Evolutionary conservation across 2,113 vertebrate species (phyloP).

Genomic region (Caranx melampygus): DNA sequence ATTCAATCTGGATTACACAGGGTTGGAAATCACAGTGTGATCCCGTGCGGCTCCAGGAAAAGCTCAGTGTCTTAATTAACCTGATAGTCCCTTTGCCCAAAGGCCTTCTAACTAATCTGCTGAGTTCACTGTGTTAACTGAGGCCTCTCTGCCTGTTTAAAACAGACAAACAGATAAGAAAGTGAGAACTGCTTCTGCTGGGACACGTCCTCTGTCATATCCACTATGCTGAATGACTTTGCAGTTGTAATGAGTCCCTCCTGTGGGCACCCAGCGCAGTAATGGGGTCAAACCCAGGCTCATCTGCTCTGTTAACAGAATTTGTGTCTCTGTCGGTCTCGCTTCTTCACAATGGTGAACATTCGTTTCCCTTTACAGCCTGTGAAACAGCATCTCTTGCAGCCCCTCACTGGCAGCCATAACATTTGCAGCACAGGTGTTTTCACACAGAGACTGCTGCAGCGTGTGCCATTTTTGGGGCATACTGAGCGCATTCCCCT

Average conservation of each 20-base stretch:
- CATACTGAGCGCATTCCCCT: slow-evolving; percentile 37
- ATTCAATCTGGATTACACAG: slow-evolving; percentile 55
- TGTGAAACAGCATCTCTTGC: slow-evolving; percentile 17
- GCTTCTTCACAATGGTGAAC: background rate
- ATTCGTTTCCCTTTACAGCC: slow-evolving; percentile 23
- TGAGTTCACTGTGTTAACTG: slow-evolving; percentile 19
- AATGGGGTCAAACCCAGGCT: slow-evolving; percentile 26
- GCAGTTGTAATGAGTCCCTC: slow-evolving; percentile 24
- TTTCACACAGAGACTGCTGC: slow-evolving; percentile 34
- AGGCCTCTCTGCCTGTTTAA: slow-evolving; percentile 38
- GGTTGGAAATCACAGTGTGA: slow-evolving; percentile 29
- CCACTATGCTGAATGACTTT: slow-evolving; percentile 34
- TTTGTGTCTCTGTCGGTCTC: background rate
- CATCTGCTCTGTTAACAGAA: background rate
- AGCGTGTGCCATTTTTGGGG: slow-evolving; percentile 40
- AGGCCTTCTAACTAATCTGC: slow-evolving; percentile 49
- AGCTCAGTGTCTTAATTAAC: slow-evolving; percentile 57
- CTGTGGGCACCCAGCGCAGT: slow-evolving; percentile 2
- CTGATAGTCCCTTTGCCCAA: slow-evolving; percentile 35
- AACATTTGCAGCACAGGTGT: slow-evolving; percentile 57
- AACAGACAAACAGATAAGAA: slow-evolving; percentile 7
- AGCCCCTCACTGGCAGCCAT: slow-evolving; percentile 20
- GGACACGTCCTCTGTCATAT: slow-evolving; percentile 34
- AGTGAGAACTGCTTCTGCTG: background rate
- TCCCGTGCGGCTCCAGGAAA: slow-evolving; percentile 23